Percentiles rank a stretch among this genome's conserved stretches.
These are phyloP conservation scores for Muntiacus reevesi DNA, from an alignment of 2,113 vertebrate genomes.

Conservation along the genomic window DNA sequence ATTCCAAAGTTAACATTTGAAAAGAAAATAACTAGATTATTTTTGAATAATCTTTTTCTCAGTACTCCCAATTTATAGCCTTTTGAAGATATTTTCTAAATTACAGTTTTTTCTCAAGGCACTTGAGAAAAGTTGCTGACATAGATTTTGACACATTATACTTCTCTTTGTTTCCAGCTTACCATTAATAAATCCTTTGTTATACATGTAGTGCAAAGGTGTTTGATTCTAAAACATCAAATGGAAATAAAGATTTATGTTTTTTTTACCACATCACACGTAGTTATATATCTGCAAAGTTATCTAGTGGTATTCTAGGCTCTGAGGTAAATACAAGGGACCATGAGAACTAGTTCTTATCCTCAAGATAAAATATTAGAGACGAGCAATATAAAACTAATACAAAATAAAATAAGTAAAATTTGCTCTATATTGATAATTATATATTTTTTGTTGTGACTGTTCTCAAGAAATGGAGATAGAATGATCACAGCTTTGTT, in stretches of 20 bases:
- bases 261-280: background rate
- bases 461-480: background rate
- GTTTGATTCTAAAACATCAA: background rate
- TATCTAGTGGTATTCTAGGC: background rate
- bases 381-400: background rate
- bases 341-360: background rate
- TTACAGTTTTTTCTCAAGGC: background rate
- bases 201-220: background rate
- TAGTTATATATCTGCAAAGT: background rate
- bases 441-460: background rate
- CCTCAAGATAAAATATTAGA: background rate
- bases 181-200: background rate
- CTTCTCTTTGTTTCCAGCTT: background rate
- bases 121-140: background rate
- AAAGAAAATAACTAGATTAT: background rate
- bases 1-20: background rate
- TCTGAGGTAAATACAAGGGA: background rate
- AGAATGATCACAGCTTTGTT: background rate
- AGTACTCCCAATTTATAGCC: background rate
- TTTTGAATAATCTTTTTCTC: background rate
- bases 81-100: background rate
- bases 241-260: background rate
- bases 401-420: background rate
- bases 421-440: background rate
- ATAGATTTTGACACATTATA: background rate